Percentiles rank a stretch among this genome's conserved stretches.
These are phyloP conservation scores for Cerastis leucographa DNA, from an alignment of 2,888 invertebrate genomes.

Conservation along the genomic window DNA sequence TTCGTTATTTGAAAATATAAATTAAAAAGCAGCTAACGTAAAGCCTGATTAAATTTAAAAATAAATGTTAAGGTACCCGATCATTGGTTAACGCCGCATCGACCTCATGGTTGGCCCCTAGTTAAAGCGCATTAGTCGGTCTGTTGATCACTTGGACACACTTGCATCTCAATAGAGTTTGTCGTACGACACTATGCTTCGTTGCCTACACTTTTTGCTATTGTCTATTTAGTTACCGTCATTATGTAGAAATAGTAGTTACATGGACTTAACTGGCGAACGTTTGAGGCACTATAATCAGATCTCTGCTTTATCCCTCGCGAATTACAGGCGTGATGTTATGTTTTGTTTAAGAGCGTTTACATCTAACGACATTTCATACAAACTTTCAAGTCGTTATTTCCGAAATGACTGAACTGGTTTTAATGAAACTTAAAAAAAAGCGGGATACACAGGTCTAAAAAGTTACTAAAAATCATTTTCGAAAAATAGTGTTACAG, in stretches of 20 bases:
- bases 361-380: no score
- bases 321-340: no score
- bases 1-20: no score
- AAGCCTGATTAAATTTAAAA: no score
- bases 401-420: no score
- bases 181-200: constrained; percentile 80
- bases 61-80: neutral
- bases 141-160: constrained; percentile 81
- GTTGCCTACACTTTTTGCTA: constrained; percentile 63
- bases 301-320: neutral
- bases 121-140: constrained; percentile 81
- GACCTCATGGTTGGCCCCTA: constrained; percentile 74
- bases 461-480: no score
- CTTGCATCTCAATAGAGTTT: constrained; percentile 73
- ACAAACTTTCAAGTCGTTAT: no score
- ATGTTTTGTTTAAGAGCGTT: no score
- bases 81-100: constrained; percentile 55
- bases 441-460: no score
- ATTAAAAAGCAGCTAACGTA: no score
- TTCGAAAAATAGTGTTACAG: no score
- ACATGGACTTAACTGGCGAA: neutral
- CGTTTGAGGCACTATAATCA: neutral
- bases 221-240: constrained; percentile 59
- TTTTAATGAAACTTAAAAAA: no score
- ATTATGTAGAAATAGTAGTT: constrained; percentile 29